These are phyloP conservation scores for Chionodraco myersi DNA, from an alignment of 2,113 vertebrate species.

Conservation along the genomic window DNA sequence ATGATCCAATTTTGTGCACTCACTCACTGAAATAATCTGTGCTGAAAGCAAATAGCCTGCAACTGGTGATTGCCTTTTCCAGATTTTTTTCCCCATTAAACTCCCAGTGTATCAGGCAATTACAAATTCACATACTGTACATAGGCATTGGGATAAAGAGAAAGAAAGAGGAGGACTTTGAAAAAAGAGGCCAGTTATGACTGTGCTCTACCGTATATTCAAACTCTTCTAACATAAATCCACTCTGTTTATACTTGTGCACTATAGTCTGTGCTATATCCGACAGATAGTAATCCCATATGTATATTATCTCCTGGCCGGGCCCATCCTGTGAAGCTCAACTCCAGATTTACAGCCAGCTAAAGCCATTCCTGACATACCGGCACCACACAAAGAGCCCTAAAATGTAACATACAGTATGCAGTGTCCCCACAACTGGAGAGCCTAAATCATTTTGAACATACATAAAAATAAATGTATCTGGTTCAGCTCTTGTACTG, in stretches of 20 bases:
- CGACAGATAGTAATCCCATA: constrained; percentile 43
- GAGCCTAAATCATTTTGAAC: constrained; percentile 13
- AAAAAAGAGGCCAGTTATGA: constrained; percentile 28
- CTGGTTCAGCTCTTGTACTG: constrained; percentile 14
- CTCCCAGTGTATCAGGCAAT: constrained; percentile 57
- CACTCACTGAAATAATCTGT: constrained; percentile 64
- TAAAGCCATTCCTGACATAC: constrained; percentile 23
- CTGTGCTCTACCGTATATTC: constrained; percentile 9
- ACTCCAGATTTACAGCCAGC: constrained; percentile 36
- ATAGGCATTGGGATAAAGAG: constrained; percentile 35
- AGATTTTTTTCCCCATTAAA: constrained; percentile 72
- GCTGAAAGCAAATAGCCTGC: constrained; percentile 61
- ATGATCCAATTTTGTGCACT: constrained; percentile 70
- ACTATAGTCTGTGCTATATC: constrained; percentile 30
- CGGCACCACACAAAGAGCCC: background rate
- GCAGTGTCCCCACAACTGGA: background rate
- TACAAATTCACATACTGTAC: constrained; percentile 40
- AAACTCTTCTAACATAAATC: constrained; percentile 15
- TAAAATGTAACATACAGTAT: constrained; percentile 23
- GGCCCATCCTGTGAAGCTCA: constrained; percentile 10
- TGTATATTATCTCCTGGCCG: constrained; percentile 21
- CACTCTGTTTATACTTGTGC: constrained; percentile 34
- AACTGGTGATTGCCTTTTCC: constrained; percentile 60
- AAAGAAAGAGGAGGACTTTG: background rate
- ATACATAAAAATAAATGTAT: constrained; percentile 10